Base-by-base conservation (phyloP, 2,797 vertebrate species). In the Thalassophryne amazonica region DNA sequence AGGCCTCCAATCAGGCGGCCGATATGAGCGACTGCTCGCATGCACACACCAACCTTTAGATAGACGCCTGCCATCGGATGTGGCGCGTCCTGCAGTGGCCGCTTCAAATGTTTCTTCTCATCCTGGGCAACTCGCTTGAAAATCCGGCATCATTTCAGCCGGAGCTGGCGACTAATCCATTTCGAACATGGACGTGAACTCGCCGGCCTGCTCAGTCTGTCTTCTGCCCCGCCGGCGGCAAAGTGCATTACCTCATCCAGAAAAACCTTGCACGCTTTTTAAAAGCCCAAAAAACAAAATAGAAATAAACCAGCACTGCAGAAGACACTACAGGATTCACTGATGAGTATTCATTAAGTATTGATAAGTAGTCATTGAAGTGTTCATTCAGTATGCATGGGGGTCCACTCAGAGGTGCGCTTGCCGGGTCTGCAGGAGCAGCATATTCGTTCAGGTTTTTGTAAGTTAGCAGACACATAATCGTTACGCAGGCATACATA, bases 311-410 rank as follows among this genome's bases (percentile, higher is more conserved):
- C 71, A 2, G 56, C 66, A 72, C 76, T 38, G 49, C 16, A 40
- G 68, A 69, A 79, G 62, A 70, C 68, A 57, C 56, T 72, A 61
- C 60, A 68, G 77, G 65, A 81, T 65, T 64, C 53, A 38, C 63
- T 66, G 76, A 84, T 82, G 76, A 75, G 69, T 59, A 50, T 69
- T 61, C 72, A 76, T 85, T 54, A 85, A 83, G 72, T 78, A 83
- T 85, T 82, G 70, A 83, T 83, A 72, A 72, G 60, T 40, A 62
- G 63, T 64, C 73, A 72, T 64, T 83, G 69, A 81, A 76, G 76
- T 63, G 41, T 55, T 72, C 80, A 70, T 81, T 60, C 55, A 74
- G 57, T 72, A 80, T 80, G 60, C 76, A 76, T 52, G 45, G 47
- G 23, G 65, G 77, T 76, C 63, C 78, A 62, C 60, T 54, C 54